These are phyloP conservation scores for Dorcus hopei DNA, from an alignment of 2,888 invertebrate species.

Conservation along the genomic window DNA sequence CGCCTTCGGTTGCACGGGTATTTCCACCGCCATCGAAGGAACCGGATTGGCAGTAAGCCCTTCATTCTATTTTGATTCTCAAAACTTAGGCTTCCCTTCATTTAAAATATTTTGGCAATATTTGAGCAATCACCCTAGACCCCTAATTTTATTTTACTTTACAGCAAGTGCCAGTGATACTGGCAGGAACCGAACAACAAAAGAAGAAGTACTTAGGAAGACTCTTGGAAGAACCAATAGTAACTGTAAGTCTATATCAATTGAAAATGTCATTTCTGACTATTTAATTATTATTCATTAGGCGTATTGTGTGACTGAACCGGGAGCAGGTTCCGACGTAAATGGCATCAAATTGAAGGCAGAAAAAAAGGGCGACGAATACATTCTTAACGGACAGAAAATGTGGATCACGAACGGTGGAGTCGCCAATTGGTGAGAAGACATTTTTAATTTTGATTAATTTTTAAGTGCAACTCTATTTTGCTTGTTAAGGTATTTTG, in stretches of 20 bases:
- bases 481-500: conserved; percentile 67
- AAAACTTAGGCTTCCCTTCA: too few relatives aligned
- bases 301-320: conserved; percentile 96
- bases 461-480: not conserved
- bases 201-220: conserved; percentile 93
- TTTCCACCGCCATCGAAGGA: conserved; percentile 82
- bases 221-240: conserved; percentile 82
- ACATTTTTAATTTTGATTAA: conserved; percentile 11
- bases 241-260: conserved; percentile 67
- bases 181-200: conserved; percentile 82
- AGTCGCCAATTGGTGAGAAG: conserved; percentile 82
- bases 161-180: conserved; percentile 83
- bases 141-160: conserved; percentile 36
- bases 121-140: too few relatives aligned
- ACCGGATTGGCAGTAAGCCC: conserved; percentile 70
- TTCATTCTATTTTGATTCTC: not conserved
- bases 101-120: too few relatives aligned
- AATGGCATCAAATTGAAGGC: conserved; percentile 86
- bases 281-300: conserved; percentile 36
- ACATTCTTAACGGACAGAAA: conserved; percentile 88
- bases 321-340: conserved; percentile 95
- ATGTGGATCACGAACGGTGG: conserved; percentile 99
- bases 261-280: not conserved
- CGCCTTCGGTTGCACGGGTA: conserved; percentile 87
- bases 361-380: conserved; percentile 93